Evolutionary conservation across 2,888 invertebrate genomes (phyloP).

Genomic region (Tiliacea aurago): DNA sequence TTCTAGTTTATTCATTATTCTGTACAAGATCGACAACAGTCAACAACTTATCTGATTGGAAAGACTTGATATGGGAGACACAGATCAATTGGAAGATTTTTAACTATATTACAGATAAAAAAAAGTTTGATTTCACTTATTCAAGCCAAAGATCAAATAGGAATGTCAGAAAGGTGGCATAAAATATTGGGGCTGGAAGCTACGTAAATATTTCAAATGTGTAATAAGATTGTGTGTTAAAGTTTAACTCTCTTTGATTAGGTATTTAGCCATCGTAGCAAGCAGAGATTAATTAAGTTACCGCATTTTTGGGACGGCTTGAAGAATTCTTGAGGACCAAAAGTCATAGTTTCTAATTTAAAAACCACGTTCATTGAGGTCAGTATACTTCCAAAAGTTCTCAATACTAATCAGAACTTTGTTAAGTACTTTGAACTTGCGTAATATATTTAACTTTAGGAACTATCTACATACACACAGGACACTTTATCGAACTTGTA

Average conservation of each 20-base stretch:
- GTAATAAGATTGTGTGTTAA: not conserved
- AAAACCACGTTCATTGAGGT: not conserved
- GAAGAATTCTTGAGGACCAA: not conserved
- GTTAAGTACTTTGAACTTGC: constrained; percentile 44
- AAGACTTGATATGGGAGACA: constrained; percentile 30
- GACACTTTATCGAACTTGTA: constrained; percentile 45
- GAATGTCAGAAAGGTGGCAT: constrained; percentile 1
- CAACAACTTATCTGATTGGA: constrained; percentile 30
- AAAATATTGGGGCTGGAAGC: not conserved
- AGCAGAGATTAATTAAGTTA: not conserved
- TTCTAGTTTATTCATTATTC: constrained; percentile 44
- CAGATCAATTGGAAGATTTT: not conserved
- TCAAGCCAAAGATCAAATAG: constrained; percentile 11
- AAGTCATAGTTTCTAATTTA: not conserved
- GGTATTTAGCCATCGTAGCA: not conserved
- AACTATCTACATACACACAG: constrained; percentile 44
- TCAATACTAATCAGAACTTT: not conserved
- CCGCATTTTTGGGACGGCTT: not conserved
- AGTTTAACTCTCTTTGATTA: not conserved
- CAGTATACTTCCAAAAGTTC: not conserved
- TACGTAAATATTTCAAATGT: not conserved
- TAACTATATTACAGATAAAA: not conserved
- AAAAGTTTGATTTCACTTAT: not conserved
- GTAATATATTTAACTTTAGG: constrained; percentile 47
- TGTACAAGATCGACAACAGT: constrained; percentile 48